Base-by-base conservation (phyloP, 2,888 invertebrate species). In the Drosophila kuntzei region DNA sequence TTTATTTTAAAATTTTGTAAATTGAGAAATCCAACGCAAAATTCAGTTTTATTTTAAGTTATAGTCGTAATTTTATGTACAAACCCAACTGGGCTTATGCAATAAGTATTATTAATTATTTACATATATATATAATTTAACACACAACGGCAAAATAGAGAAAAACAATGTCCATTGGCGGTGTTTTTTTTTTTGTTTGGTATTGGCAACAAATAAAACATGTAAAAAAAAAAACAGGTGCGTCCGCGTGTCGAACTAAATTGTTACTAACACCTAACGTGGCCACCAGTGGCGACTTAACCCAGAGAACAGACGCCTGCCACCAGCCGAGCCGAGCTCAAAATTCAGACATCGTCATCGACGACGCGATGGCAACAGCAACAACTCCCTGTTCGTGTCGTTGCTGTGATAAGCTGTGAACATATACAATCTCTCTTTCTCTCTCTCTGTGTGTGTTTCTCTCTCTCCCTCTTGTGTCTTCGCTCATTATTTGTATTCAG, bases 251-350 rank as follows among this genome's bases (percentile, higher is more conserved):
- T 84, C 89, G 87, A 76, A 82, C 88, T 76, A 83, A 90, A 89
- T 78, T 87, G 84, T 83, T 89, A 93, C 94, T 82, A 95, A 94
- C 80, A 86, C 81, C 84, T 80, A 83, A 78, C 75, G 79, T 87
- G 88, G 79, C 79, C 84, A 84, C 89, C 84, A 89, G 82, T 84
- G 77, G 75, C 78, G 86, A 83, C 68, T 84, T 86, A 88, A 88
- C 85, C 90, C 79, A 76, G 67, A 73, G 67, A 80, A 67, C 74
- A 64, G 53, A 47, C 62, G 69, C 65, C 66, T 58, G 43, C 50
- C 43, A 41, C 29, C 58, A 68, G 39, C 34, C 44, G 16, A 73
- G 74, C 78, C 74, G 74, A 76, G 76, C 78, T 63, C 78, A 62
- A 59, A 53, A 60, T 47, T 32, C 62, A 69, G 44, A 43, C 76